These are phyloP conservation scores for Pantherophis vulpinus DNA, from an alignment of 2,797 vertebrate species.

Conservation along the genomic window DNA sequence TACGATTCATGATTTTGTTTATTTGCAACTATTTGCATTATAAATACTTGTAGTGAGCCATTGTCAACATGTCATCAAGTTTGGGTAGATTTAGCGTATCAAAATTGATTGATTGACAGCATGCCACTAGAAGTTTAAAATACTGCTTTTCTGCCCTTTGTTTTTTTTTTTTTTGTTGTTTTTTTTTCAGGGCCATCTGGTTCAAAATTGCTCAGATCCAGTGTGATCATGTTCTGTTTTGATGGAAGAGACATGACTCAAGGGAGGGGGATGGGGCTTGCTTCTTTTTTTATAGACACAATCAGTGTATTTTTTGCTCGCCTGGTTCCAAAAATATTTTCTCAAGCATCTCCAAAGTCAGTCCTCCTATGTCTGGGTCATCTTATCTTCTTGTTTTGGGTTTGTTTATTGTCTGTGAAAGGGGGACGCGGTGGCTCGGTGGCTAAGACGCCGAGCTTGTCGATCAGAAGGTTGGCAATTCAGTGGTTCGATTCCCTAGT, in stretches of 20 bases:
- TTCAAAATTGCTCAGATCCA: constrained; percentile 14
- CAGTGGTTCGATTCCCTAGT: rapidly evolving
- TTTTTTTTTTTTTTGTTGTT: constrained; percentile 40
- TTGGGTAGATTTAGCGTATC: neutral
- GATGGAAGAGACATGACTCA: constrained; percentile 43
- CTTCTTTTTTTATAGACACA: constrained; percentile 34
- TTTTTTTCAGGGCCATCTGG: constrained; percentile 32
- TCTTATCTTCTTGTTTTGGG: constrained; percentile 59
- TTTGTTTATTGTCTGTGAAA: neutral
- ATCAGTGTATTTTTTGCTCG: constrained; percentile 48
- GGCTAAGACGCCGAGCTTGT: too few relatives aligned
- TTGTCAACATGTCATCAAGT: neutral
- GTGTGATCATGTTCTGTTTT: constrained; percentile 31
- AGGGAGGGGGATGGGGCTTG: constrained; percentile 13
- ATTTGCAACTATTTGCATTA: neutral
- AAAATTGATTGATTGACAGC: neutral
- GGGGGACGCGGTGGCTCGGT: too few relatives aligned
- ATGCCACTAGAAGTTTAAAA: constrained; percentile 1
- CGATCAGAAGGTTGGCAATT: too few relatives aligned
- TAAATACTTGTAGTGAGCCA: neutral
- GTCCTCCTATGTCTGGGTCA: constrained; percentile 48
- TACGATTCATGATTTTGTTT: neutral
- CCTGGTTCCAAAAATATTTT: constrained; percentile 58
- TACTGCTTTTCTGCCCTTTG: constrained; percentile 14
- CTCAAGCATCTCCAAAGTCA: constrained; percentile 24